Evolutionary conservation across 2,888 invertebrate genomes (phyloP).

Genomic region (Andrena dorsata): DNA sequence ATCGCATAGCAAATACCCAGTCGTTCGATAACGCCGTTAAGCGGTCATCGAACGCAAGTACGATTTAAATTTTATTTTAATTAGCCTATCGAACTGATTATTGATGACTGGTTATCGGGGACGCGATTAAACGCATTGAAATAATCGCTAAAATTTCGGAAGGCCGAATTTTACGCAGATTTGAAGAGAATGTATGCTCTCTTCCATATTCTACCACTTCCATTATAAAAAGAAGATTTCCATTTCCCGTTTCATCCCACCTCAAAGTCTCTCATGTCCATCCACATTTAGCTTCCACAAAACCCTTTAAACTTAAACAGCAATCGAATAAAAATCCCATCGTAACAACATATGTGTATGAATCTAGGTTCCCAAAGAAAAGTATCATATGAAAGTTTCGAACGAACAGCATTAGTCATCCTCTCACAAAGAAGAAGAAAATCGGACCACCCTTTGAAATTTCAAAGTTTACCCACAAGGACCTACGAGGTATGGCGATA

Average conservation of each 20-base stretch:
- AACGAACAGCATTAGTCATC: too few relatives aligned
- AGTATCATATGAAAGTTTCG: too few relatives aligned
- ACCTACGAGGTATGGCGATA: not conserved
- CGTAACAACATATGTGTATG: too few relatives aligned
- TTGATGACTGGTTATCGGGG: slow-evolving; percentile 26
- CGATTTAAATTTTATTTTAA: slow-evolving; percentile 36
- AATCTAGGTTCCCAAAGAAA: too few relatives aligned
- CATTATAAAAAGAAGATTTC: too few relatives aligned
- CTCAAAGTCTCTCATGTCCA: too few relatives aligned
- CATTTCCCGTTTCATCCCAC: too few relatives aligned
- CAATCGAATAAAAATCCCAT: too few relatives aligned
- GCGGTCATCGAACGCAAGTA: slow-evolving; percentile 22
- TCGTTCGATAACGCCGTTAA: slow-evolving; percentile 42
- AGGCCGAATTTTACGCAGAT: not conserved
- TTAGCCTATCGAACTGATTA: slow-evolving; percentile 23
- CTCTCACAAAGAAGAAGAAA: too few relatives aligned
- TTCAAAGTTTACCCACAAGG: not conserved
- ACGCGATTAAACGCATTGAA: not conserved
- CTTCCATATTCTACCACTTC: too few relatives aligned
- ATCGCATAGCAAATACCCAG: slow-evolving; percentile 24
- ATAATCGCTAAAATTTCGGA: slow-evolving; percentile 31
- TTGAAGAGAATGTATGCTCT: not conserved
- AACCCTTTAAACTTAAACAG: too few relatives aligned
- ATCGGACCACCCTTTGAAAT: not conserved
- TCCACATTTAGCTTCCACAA: too few relatives aligned